Base-by-base conservation (phyloP, 2,888 invertebrate genomes). In the Beris morrisii region DNA sequence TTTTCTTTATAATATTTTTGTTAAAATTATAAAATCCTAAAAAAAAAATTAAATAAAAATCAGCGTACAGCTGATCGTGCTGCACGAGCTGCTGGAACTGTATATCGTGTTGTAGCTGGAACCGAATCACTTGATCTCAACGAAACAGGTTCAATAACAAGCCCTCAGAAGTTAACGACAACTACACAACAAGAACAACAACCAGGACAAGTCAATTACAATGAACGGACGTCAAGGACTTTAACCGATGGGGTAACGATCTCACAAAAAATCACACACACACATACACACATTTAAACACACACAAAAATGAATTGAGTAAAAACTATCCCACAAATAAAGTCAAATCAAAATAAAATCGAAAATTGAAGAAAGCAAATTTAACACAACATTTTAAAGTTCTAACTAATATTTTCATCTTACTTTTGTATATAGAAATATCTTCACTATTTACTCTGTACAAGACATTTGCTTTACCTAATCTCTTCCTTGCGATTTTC, bases 1-100 rank as follows among this genome's bases (percentile, higher is more conserved):
- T 9, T 48, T 48, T 48, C 48, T n/a, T n/a, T 11, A 45, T 30
- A 56, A 56, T 43, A 38, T 38, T 38, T 38, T 38, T 13, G 13
- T 57, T 53, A 57, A 69, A 64, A 55, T 61, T 45, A 66, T 11
- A 57, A 61, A 56, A 30, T 55, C 31, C 11, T 22, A 22, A 64
- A 61, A 63, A 22, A 63, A 64, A 64, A 68, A 67, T 61, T 56
- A 69, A 67, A 65, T 56, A 67, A 66, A 67, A 69, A 67, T 72
- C 83, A 90, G 90, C 87, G 86, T 80, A 88, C 90, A 76, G 90
- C 90, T 77, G 90, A 89, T 84, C 87, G 88, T 79, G 87, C 90
- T 83, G 91, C 90, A 75, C 85, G 91, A 79, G 88, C 90, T 75
- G 90, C 89, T 70, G 91, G 90, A 76, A 87, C 88, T 75, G 88